These are phyloP conservation scores for Gallinago undulata DNA, from an alignment of 2,113 vertebrate genomes.

Conservation along the genomic window DNA sequence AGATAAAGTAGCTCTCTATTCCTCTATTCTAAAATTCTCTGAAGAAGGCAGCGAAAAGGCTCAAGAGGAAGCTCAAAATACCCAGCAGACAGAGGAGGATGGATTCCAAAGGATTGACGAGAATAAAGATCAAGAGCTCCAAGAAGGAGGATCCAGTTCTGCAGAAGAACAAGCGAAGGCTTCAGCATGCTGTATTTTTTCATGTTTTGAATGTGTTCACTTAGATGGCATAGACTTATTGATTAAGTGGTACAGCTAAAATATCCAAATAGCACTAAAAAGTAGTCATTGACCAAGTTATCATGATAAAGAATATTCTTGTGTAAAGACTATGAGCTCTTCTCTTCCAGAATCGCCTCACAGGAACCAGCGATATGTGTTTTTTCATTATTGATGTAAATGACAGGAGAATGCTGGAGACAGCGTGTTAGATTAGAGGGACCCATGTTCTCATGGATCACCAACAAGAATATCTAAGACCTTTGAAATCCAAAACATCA, in stretches of 20 bases:
- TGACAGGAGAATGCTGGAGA: neutral
- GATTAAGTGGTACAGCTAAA: neutral
- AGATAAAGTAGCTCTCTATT: neutral
- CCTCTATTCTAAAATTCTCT: neutral
- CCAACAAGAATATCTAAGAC: neutral
- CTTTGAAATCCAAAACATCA: neutral
- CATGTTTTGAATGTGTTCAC: neutral
- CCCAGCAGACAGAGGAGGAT: neutral
- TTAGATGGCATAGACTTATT: neutral
- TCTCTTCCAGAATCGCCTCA: neutral
- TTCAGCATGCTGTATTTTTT: neutral
- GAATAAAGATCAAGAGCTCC: neutral
- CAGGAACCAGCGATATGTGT: fast-evolving
- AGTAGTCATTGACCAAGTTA: neutral
- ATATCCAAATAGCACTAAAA: neutral
- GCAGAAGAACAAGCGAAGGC: neutral
- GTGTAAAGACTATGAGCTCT: neutral
- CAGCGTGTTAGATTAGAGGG: neutral
- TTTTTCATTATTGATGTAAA: neutral
- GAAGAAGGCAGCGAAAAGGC: neutral
- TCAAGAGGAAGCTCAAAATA: neutral
- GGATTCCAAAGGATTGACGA: neutral
- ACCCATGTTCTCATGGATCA: neutral
- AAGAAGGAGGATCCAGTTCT: neutral
- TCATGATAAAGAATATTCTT: neutral